Conservation (phyloP, 2,797 vertebrate species). For the Sternarchorhynchus goeldii region DNA sequence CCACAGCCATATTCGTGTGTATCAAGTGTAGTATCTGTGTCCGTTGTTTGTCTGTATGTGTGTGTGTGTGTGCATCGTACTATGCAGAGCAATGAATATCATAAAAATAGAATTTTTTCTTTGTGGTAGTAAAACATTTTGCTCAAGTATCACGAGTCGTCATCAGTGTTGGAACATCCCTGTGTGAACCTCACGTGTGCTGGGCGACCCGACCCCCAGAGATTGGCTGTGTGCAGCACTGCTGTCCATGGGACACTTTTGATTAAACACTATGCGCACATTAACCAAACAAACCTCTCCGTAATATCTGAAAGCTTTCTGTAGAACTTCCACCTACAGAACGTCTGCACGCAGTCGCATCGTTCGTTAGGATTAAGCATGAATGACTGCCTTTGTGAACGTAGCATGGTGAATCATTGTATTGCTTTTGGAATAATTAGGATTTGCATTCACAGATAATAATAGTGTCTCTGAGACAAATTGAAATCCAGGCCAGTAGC, state of each 20-base stretch:
- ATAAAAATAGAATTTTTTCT: too few relatives aligned
- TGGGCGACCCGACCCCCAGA: not conserved
- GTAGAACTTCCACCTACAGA: constrained; percentile 28
- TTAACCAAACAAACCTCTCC: not conserved
- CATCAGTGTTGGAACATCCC: not conserved
- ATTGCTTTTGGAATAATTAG: constrained; percentile 19
- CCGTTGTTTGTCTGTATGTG: not conserved
- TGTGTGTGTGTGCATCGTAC: not conserved
- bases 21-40: not conserved
- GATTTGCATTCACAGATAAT: constrained; percentile 38
- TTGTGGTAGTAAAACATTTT: not conserved
- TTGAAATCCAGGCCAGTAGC: constrained; percentile 26
- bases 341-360: not conserved
- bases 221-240: not conserved
- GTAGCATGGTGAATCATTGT: not conserved
- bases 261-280: not conserved
- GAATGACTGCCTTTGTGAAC: constrained; percentile 33
- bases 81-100: too few relatives aligned
- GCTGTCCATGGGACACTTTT: not conserved
- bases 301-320: constrained; percentile 15
- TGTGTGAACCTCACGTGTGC: not conserved
- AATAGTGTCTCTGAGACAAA: constrained; percentile 28
- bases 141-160: not conserved
- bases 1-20: constrained; percentile 16
- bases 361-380: constrained; percentile 36